Evolutionary conservation across 2,797 vertebrate species (phyloP).

Genomic region (Cuniculus paca): DNA sequence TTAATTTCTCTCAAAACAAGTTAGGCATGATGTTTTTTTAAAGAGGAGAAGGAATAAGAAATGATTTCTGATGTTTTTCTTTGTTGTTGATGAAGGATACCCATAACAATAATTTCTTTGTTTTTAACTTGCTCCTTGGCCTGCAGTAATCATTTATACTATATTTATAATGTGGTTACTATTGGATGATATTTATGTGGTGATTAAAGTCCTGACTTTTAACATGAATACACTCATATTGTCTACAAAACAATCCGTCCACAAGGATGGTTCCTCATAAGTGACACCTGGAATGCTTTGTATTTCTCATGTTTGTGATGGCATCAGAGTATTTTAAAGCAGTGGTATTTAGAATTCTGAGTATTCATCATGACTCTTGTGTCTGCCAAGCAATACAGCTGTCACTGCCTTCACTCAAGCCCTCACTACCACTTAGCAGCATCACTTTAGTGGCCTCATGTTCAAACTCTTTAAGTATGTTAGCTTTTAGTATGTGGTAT

Average conservation of each 20-base stretch:
- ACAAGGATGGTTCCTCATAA: neutral
- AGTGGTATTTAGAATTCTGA: conserved; percentile 11
- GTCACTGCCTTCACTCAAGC: neutral
- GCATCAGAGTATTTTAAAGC: conserved; percentile 14
- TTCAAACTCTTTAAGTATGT: neutral
- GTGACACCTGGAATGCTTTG: conserved; percentile 51
- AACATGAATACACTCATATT: neutral
- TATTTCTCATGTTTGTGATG: neutral
- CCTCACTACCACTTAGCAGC: neutral
- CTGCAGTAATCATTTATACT: conserved; percentile 37
- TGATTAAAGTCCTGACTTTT: conserved; percentile 22
- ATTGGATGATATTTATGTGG: conserved; percentile 4
- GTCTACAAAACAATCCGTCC: conserved; percentile 59
- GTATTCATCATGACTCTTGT: neutral
- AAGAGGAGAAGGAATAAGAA: conserved; percentile 40
- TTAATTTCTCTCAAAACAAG: conserved; percentile 55
- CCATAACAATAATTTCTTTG: conserved; percentile 39
- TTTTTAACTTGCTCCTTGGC: neutral
- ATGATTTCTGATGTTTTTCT: conserved; percentile 47
- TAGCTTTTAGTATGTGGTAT: neutral
- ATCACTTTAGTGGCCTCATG: neutral
- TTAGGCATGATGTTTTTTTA: conserved; percentile 46
- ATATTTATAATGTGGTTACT: conserved; percentile 54
- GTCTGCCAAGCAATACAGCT: neutral
- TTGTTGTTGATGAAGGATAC: conserved; percentile 40